Percentiles rank a stretch among this genome's conserved stretches.
Evolutionary conservation across 2,113 vertebrate genomes (phyloP).

Genomic region (Notechis scutatus): DNA sequence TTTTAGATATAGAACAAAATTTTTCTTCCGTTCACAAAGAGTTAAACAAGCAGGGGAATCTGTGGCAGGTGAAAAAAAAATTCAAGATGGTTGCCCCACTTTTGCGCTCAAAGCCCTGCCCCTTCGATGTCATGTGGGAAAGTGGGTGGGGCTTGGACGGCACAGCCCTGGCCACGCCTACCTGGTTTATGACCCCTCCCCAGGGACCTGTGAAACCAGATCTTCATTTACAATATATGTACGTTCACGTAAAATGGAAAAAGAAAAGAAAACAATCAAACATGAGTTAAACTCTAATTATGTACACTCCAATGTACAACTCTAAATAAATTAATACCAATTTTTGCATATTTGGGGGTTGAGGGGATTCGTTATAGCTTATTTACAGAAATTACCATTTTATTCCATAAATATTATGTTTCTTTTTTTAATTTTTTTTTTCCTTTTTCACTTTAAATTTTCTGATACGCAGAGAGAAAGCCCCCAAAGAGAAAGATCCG

Average conservation of each 20-base stretch:
- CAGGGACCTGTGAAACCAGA: conserved; percentile 52
- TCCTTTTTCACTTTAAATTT: not conserved
- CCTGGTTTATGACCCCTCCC: not conserved
- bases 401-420: conserved; percentile 95
- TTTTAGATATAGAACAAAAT: conserved; percentile 72
- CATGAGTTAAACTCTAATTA: conserved; percentile 89
- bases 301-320: conserved; percentile 98
- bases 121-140: not conserved
- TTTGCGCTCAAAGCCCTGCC: not conserved
- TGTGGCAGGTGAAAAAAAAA: not conserved
- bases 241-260: conserved; percentile 85
- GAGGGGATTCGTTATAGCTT: conserved; percentile 82
- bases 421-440: conserved; percentile 4
- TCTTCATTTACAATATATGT: conserved; percentile 89
- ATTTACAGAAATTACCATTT: conserved; percentile 97
- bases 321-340: conserved; percentile 99
- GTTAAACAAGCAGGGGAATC: conserved; percentile 63
- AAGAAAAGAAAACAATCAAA: conserved; percentile 66
- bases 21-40: conserved; percentile 81
- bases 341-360: conserved; percentile 96
- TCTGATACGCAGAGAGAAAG: conserved; percentile 62
- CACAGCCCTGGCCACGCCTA: not conserved
- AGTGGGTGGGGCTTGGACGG: not conserved
- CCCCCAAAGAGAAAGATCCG: not conserved
- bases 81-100: not conserved